Base-by-base conservation (phyloP, 2,797 vertebrate genomes). In the Hydrolagus colliei region DNA sequence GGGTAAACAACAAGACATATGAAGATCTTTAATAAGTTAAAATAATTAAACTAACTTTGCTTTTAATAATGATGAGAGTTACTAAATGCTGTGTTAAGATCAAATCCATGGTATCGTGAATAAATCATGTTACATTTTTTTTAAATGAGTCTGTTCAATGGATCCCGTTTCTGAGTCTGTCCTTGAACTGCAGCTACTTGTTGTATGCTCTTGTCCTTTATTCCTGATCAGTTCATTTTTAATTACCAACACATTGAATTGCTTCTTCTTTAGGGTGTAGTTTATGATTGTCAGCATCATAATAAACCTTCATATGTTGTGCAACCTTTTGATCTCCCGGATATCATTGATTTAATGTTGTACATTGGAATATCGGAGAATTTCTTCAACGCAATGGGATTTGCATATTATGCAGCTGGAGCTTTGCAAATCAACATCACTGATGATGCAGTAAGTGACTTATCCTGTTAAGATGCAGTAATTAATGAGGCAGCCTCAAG, bases 341-440 rank as follows among this genome's bases (percentile, higher is more conserved):
- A 71, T 35, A n/a, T 18, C 65, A 84, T 63, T 18, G 10, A 71
- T 7, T 35, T 68, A 5, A 84, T 84, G 79, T 12, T 84, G 16
- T 2, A 20, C 9, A 11, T 84, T 41, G 79, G 79, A 12, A 16
- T 84, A 32, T 84, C 79, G 0, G 79, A 84, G 16, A 41, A 84
- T 20, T 35, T n/a, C n/a, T 4, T 71, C 1, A 84, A 84, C 79
- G n/a, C 79, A 2, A 67, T 63, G 71, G 65, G 65, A 35, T 84
- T 84, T 84, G 79, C 79, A 10, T 84, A 84, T 35, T 84, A 68
- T 68, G 4, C 3, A 41, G 79, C 79, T 71, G 79, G 79, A 84
- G 79, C 79, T 41, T 41, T 84, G 32, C 65, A 71, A n/a, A 6
- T 84, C 18, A 67, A 84, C 65, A 84, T 84, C 79, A 84, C 79